phyloP scores from a whole-genome alignment of 2,888 invertebrate species.

The Hyppa rectilinea region DNA sequence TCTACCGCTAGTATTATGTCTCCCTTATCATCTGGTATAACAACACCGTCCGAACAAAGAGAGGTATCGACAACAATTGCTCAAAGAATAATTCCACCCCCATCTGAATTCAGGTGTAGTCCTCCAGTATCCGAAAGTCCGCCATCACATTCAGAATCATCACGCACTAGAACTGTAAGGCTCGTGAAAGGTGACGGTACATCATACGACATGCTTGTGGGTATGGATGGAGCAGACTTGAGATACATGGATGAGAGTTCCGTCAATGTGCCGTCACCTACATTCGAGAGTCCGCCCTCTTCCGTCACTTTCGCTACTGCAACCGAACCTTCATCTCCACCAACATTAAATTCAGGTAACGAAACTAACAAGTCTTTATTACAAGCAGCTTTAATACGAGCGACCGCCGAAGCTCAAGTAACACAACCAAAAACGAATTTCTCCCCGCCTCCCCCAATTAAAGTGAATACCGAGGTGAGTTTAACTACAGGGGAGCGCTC shows the following conservation, averaged over 20 bases:
- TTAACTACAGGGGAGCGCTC: conserved; percentile 91
- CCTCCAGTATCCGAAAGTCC: conserved; percentile 92
- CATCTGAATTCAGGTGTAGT: conserved; percentile 93
- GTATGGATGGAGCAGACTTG: conserved; percentile 96
- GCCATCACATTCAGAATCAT: conserved; percentile 90
- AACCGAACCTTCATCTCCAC: conserved; percentile 92
- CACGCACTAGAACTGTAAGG: conserved; percentile 89
- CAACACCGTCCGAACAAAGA: conserved; percentile 85
- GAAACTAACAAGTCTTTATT: conserved; percentile 92
- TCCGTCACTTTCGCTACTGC: conserved; percentile 91
- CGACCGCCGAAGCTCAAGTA: conserved; percentile 91
- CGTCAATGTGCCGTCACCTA: conserved; percentile 94
- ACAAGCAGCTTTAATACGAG: conserved; percentile 93
- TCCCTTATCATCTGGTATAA: conserved; percentile 84
- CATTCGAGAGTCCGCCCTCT: conserved; percentile 94
- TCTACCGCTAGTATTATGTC: conserved; percentile 82
- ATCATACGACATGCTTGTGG: conserved; percentile 94
- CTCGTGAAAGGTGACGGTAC: conserved; percentile 91
- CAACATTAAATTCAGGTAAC: conserved; percentile 86
- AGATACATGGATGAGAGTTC: conserved; percentile 98
- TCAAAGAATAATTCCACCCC: conserved; percentile 94
- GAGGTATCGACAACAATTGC: conserved; percentile 89
- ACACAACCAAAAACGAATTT: conserved; percentile 84
- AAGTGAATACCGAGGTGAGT: conserved; percentile 94
- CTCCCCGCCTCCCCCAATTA: conserved; percentile 87